phyloP scores from a whole-genome alignment of 1,140 invertebrate genomes.

The Heterodera schachtii region DNA sequence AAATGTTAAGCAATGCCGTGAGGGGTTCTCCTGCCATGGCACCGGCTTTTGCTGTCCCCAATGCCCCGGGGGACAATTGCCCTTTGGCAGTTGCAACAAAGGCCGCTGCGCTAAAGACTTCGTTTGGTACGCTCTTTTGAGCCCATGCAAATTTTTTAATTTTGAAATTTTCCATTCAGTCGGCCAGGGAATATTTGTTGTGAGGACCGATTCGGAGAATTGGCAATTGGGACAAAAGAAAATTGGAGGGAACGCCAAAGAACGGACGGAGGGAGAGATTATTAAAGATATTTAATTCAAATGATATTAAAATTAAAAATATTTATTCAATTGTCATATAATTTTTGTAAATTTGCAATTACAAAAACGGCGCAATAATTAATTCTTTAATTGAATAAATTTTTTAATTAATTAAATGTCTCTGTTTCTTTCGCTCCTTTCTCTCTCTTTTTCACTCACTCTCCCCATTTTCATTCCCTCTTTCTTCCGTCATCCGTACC shows the following conservation, averaged over 20 bases:
- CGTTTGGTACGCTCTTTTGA: not conserved
- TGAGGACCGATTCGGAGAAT: not conserved
- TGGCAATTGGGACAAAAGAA: not conserved
- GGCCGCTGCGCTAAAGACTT: constrained; percentile 17
- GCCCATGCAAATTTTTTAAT: not conserved
- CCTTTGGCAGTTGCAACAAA: constrained; percentile 23
- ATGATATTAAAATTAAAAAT: too few species aligned
- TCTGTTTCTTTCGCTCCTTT: not conserved
- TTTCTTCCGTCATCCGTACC: not conserved
- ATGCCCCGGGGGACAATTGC: constrained; percentile 12
- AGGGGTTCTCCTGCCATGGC: constrained; percentile 22
- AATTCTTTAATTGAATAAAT: too few species aligned
- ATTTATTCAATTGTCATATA: too few species aligned
- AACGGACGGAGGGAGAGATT: not conserved
- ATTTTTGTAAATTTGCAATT: too few species aligned
- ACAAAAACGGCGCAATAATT: too few species aligned
- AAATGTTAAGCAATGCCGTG: not conserved
- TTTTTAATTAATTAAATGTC: too few species aligned
- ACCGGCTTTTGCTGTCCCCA: constrained; percentile 31
- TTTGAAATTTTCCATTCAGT: not conserved
- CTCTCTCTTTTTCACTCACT: not conserved
- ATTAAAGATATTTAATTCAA: too few species aligned
- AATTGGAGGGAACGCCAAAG: not conserved
- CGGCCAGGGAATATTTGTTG: constrained; percentile 13
- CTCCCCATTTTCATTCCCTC: not conserved